Percentiles rank a stretch among this genome's conserved stretches.
phyloP scores from a whole-genome alignment of 2,113 vertebrate species.

The Rhegmatorhina hoffmannsi region DNA sequence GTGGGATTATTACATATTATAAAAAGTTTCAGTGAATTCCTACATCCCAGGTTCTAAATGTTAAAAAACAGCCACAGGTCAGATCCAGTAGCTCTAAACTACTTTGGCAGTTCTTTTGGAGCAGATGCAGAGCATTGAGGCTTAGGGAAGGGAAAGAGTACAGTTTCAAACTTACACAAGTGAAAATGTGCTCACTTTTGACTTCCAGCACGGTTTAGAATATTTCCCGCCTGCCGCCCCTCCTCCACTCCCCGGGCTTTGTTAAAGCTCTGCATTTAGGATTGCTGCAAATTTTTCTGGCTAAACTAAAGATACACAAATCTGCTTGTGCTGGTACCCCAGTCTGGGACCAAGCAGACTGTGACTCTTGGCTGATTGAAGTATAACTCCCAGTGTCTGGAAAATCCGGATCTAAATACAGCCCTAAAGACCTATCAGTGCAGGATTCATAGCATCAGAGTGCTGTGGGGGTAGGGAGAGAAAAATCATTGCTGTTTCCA shows the following conservation, averaged over 20 bases:
- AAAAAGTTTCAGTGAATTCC: slow-evolving; percentile 24
- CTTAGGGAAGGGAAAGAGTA: background rate
- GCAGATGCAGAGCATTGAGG: background rate
- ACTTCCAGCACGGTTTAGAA: background rate
- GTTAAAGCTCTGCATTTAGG: background rate
- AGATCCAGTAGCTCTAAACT: background rate
- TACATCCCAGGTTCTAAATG: background rate
- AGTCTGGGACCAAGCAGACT: slow-evolving; percentile 11
- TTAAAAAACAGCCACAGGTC: slow-evolving; percentile 16
- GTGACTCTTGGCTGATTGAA: slow-evolving; percentile 29
- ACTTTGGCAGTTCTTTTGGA: background rate
- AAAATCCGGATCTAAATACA: slow-evolving; percentile 31
- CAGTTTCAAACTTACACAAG: background rate
- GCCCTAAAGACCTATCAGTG: background rate
- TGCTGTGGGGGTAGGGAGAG: background rate
- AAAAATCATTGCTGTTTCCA: background rate
- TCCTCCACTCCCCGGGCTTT: background rate
- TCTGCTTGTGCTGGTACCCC: background rate
- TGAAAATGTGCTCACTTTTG: background rate
- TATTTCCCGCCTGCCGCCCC: background rate
- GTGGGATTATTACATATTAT: slow-evolving; percentile 28
- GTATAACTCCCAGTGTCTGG: background rate
- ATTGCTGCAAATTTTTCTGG: background rate
- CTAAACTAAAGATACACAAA: background rate
- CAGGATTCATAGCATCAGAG: background rate